Conservation (phyloP, 2,888 invertebrate species). For the Ophion costatus region DNA sequence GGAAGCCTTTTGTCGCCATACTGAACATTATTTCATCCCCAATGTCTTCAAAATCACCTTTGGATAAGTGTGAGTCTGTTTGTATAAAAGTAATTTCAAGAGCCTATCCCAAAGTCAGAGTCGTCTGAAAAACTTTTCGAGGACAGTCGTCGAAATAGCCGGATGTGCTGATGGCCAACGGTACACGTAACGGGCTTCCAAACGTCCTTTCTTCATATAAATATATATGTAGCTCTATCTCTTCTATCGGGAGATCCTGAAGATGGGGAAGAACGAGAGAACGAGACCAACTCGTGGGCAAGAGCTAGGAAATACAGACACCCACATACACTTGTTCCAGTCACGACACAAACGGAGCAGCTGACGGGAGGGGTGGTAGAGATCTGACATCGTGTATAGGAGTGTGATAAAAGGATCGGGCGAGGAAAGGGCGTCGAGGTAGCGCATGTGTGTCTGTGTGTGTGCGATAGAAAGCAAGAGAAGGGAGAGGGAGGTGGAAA, state of each 20-base stretch:
- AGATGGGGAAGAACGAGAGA: neutral
- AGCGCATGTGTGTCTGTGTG: neutral
- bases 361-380: slow-evolving; percentile 34
- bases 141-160: neutral
- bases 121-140: neutral
- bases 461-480: neutral
- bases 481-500: slow-evolving; percentile 42
- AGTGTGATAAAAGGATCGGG: slow-evolving; percentile 62
- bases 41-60: neutral
- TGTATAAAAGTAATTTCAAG: neutral
- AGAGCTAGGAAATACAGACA: slow-evolving; percentile 1
- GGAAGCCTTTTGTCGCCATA: neutral
- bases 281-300: neutral
- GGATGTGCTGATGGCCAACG: neutral
- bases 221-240: neutral
- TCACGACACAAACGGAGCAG: neutral
- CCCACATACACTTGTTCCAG: slow-evolving; percentile 28
- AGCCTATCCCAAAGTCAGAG: neutral
- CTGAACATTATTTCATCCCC: neutral
- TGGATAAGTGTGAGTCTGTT: neutral
- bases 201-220: neutral
- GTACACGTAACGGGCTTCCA: neutral
- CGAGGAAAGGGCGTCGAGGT: slow-evolving; percentile 51
- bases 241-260: neutral
- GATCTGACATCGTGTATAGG: slow-evolving; percentile 33